Base-by-base conservation (phyloP, 2,888 invertebrate genomes). In the Capitulum mitella region DNA sequence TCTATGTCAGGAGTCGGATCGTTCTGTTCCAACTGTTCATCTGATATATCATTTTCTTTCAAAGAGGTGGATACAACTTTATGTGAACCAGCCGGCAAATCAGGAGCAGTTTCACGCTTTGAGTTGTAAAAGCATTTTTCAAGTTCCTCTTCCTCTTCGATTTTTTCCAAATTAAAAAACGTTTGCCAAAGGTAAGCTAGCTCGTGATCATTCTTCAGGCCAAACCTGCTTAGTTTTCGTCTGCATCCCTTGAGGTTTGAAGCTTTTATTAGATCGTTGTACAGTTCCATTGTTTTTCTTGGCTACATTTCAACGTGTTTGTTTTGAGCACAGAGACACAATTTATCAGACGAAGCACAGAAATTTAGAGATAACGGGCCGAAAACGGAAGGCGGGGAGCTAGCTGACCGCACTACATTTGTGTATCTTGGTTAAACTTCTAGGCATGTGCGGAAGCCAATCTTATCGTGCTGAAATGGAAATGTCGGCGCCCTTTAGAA, bases 181-280 rank as follows among this genome's bases (percentile, higher is more conserved):
- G 70, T 70, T 70, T 70, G 70, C 70, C 70, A 70, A 40, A 70
- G 70, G 26, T 40, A 70, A 6, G 70, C 70, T 26, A 70, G 12
- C 34, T 70, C 70, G 22, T 70, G 70, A 37, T 70, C 70, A 70
- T 70, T 70, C 26, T 26, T 37, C 26, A 70, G 26, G 1, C 70
- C 70, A 70, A 70, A 70, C 10, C 10, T 26, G 26, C 26, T 8
- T 2, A 70, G 26, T 26, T 37, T 70, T 40, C 22, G 0, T 22
- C 40, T 70, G 12, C 12, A 22, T 3, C 70, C 70, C 26, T 37
- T 58, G n/a, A 5, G 1, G 29, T 58, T 70, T 3, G 70, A 70
- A 26, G 26, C 40, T 40, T 70, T 70, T 8, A 70, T n/a, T 19
- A 70, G 40, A 12, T 70, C 37, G 26, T 40, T 70, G 26, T 70